Conservation (phyloP, 2,797 vertebrate genomes). For the Orientallactaga sibirica region DNA sequence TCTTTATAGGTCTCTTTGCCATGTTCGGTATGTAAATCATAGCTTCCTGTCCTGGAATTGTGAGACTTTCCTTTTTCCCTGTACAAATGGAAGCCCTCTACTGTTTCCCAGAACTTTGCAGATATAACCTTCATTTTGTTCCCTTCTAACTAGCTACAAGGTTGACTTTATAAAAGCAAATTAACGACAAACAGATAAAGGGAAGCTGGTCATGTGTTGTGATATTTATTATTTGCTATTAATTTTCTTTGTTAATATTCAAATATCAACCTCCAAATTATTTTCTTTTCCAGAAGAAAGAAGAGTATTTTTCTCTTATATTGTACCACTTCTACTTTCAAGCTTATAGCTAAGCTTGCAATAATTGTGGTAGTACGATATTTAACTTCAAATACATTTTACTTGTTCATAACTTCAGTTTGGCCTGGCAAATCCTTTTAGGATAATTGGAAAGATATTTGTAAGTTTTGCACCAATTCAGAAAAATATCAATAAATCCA, state of each 20-base stretch:
- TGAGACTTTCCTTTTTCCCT: slow-evolving; percentile 72
- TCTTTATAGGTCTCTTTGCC: slow-evolving; percentile 85
- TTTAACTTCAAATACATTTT: slow-evolving; percentile 51
- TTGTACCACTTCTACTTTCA: slow-evolving; percentile 28
- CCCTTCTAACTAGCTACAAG: slow-evolving; percentile 43
- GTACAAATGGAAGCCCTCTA: slow-evolving; percentile 57
- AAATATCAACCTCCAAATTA: background rate
- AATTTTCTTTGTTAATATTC: slow-evolving; percentile 48
- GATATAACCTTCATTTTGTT: slow-evolving; percentile 51
- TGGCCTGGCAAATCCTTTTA: slow-evolving; percentile 71
- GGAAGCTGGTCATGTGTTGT: background rate
- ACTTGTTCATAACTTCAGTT: slow-evolving; percentile 71
- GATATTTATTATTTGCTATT: background rate
- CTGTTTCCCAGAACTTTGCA: slow-evolving; percentile 63
- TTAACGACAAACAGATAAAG: slow-evolving; percentile 47
- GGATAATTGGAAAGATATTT: slow-evolving; percentile 65
- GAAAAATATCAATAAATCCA: slow-evolving; percentile 58
- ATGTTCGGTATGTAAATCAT: slow-evolving; percentile 80
- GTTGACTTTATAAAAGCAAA: slow-evolving; percentile 46
- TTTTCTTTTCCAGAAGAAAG: slow-evolving; percentile 50
- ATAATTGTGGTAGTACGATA: slow-evolving; percentile 54
- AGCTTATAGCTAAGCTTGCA: slow-evolving; percentile 69
- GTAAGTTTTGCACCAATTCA: slow-evolving; percentile 49
- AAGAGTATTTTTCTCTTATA: slow-evolving; percentile 42
- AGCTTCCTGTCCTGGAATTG: slow-evolving; percentile 73